Evolutionary conservation across 2,888 invertebrate genomes (phyloP).

Genomic region (Platypus cylindrus): DNA sequence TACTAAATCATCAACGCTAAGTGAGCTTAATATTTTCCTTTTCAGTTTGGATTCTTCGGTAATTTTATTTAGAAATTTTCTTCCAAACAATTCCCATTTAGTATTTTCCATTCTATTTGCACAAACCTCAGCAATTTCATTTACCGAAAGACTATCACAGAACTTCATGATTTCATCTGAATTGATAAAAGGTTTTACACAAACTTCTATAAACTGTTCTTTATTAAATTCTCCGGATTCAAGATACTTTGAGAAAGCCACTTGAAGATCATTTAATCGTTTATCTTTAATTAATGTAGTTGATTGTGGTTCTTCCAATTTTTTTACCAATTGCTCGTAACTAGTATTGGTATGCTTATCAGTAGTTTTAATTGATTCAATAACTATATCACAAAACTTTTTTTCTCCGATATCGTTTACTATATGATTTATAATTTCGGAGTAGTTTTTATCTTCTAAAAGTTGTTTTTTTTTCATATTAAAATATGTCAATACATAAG

Average conservation of each 20-base stretch:
- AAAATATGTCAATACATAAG: no score
- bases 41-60: no score
- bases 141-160: conserved; percentile 16
- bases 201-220: conserved; percentile 16
- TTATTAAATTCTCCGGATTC: conserved; percentile 13
- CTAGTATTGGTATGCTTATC: conserved; percentile 11
- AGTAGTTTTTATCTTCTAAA: conserved; percentile 9
- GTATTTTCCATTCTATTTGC: conserved; percentile 11
- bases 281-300: conserved; percentile 12
- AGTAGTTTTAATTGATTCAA: conserved; percentile 6
- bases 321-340: conserved; percentile 13
- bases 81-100: conserved; percentile 15
- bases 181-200: conserved; percentile 18
- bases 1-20: no score
- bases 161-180: conserved; percentile 17
- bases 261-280: conserved; percentile 15
- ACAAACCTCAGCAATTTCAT: conserved; percentile 17
- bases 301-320: conserved; percentile 12
- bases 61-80: conserved; percentile 10
- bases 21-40: no score
- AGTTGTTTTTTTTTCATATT: no score
- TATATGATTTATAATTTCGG: conserved; percentile 12
- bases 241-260: conserved; percentile 15
- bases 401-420: conserved; percentile 6
- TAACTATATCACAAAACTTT: conserved; percentile 9